phyloP scores from a whole-genome alignment of 1,140 invertebrate species.

The Drosophila lowei region DNA sequence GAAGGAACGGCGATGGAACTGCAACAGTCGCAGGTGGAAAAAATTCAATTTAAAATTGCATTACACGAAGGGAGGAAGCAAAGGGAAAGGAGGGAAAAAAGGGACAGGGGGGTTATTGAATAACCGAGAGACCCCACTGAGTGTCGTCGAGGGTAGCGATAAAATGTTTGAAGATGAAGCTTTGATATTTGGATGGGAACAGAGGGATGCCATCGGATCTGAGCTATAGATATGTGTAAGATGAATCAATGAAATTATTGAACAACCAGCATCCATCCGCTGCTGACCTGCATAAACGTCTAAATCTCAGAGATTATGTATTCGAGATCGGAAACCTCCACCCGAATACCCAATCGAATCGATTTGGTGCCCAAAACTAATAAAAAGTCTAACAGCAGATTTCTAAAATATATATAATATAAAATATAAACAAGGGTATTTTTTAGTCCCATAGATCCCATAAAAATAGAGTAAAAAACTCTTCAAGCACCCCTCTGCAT shows the following conservation, averaged over 20 bases:
- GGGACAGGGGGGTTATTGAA: neutral
- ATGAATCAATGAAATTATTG: too few relatives aligned
- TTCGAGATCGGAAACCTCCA: too few relatives aligned
- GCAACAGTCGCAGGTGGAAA: constrained; percentile 51
- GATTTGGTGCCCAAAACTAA: too few relatives aligned
- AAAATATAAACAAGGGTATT: too few relatives aligned
- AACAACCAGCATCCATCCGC: too few relatives aligned
- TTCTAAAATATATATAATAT: too few relatives aligned
- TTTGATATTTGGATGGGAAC: neutral
- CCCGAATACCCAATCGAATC: neutral
- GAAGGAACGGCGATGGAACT: neutral
- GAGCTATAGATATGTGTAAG: too few relatives aligned
- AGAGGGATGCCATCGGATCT: too few relatives aligned
- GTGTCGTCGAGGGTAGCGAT: constrained; percentile 29
- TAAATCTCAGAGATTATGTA: too few relatives aligned
- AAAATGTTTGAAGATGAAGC: neutral
- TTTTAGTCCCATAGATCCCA: too few relatives aligned
- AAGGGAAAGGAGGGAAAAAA: constrained; percentile 2
- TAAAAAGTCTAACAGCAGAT: too few relatives aligned
- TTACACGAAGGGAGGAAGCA: constrained; percentile 20
- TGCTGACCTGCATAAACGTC: neutral
- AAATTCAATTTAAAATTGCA: constrained; percentile 76
- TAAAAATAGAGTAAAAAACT: too few relatives aligned
- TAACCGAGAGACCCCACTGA: constrained; percentile 4
- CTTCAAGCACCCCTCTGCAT: constrained; percentile 21